These are phyloP conservation scores for Pelodytes ibericus DNA, from an alignment of 2,797 vertebrate species.

Conservation along the genomic window DNA sequence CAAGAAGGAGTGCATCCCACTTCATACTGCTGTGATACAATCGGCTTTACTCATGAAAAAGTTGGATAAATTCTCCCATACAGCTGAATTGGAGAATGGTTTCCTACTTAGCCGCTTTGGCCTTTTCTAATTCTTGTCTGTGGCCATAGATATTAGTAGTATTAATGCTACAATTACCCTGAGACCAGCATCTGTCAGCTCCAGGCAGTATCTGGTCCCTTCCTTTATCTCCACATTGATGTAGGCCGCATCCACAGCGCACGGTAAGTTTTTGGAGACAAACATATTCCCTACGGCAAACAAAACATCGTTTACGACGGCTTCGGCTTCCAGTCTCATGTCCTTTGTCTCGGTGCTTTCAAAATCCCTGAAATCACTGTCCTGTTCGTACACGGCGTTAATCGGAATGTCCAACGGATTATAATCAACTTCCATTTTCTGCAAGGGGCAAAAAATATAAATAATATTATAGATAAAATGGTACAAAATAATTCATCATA, in stretches of 20 bases:
- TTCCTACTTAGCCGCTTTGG: no score
- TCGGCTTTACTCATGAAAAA: no score
- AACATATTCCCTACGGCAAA: constrained; percentile 93
- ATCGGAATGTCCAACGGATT: constrained; percentile 76
- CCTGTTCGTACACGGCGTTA: constrained; percentile 76
- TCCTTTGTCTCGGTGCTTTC: constrained; percentile 87
- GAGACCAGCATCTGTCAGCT: constrained; percentile 93
- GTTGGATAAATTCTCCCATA: no score
- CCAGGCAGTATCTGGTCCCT: constrained; percentile 87
- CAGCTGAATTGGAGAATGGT: no score
- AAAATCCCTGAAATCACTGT: constrained; percentile 73
- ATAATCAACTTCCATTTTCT: constrained; percentile 89
- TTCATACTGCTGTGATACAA: no score
- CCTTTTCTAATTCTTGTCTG: no score
- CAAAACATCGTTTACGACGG: constrained; percentile 91
- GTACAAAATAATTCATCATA: no score
- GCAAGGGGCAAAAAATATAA: constrained; percentile 11
- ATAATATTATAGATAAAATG: no score
- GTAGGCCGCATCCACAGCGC: constrained; percentile 85
- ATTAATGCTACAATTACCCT: constrained; percentile 73
- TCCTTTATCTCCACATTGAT: constrained; percentile 96
- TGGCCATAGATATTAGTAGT: no score
- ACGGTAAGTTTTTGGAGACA: constrained; percentile 85
- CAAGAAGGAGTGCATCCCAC: no score
- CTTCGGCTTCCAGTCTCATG: constrained; percentile 94